A percentile compares a stretch with the other conserved stretches of the same genome.
phyloP scores from a whole-genome alignment of 1,140 invertebrate genomes.

The Mactra quadrangularis region DNA sequence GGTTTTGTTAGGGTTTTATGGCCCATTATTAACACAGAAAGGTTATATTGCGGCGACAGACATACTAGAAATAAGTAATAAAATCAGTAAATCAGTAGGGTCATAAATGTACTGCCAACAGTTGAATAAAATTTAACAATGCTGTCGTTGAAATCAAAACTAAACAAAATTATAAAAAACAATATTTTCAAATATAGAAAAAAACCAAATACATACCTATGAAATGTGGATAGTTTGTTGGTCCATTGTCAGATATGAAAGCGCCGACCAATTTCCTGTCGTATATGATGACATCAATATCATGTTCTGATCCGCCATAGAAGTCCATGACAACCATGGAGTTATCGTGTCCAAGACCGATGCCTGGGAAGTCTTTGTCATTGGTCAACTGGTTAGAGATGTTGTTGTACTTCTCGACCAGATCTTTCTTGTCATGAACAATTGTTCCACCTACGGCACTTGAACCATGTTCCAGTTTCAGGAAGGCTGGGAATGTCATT shows the following conservation, averaged over 20 bases:
- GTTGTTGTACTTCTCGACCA: constrained; percentile 33
- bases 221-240: constrained; percentile 61
- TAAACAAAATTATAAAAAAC: too few species aligned
- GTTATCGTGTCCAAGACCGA: constrained; percentile 69
- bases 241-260: constrained; percentile 73
- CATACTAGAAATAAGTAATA: too few species aligned
- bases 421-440: constrained; percentile 61
- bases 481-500: constrained; percentile 57
- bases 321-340: constrained; percentile 67
- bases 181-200: too few species aligned
- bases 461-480: constrained; percentile 74
- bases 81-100: too few species aligned
- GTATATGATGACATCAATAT: constrained; percentile 69
- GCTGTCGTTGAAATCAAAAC: too few species aligned
- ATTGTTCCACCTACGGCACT: constrained; percentile 70
- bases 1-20: too few species aligned
- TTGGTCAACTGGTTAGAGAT: constrained; percentile 45
- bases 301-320: constrained; percentile 69
- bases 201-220: too few species aligned
- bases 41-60: too few species aligned
- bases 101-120: too few species aligned
- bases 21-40: too few species aligned
- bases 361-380: constrained; percentile 65
- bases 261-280: constrained; percentile 68
- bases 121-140: too few species aligned